These are phyloP conservation scores for Vanessa cardui DNA, from an alignment of 2,888 invertebrate genomes.

Conservation along the genomic window DNA sequence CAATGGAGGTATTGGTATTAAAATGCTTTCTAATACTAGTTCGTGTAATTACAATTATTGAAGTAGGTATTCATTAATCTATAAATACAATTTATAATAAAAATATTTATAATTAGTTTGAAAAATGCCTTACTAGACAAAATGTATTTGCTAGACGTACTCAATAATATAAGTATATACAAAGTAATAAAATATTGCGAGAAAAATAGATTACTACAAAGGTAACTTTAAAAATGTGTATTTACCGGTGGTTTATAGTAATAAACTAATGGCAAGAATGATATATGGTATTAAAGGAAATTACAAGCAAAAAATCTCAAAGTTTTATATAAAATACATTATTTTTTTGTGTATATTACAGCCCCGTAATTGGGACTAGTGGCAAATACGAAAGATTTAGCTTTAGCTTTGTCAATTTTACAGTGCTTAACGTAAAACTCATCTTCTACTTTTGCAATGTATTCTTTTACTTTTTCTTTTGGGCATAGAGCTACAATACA, in stretches of 20 bases:
- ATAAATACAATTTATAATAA: too few species aligned
- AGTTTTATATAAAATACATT: background rate
- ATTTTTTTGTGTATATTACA: constrained; percentile 68
- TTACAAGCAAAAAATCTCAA: constrained; percentile 3
- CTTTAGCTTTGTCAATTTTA: constrained; percentile 77
- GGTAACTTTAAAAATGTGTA: background rate
- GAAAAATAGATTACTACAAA: background rate
- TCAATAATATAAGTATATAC: too few species aligned
- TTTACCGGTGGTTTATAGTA: constrained; percentile 2
- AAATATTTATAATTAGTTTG: too few species aligned
- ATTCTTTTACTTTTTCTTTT: constrained; percentile 84
- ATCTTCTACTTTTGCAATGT: constrained; percentile 86
- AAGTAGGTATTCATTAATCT: too few species aligned
- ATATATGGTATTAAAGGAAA: background rate
- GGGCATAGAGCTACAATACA: constrained; percentile 94
- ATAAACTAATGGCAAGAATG: constrained; percentile 1
- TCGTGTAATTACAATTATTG: too few species aligned
- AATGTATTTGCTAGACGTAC: too few species aligned
- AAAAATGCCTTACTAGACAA: too few species aligned
- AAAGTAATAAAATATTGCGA: too few species aligned
- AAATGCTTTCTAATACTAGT: too few species aligned
- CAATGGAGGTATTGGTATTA: too few species aligned
- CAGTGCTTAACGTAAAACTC: constrained; percentile 86
- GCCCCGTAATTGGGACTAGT: constrained; percentile 88
- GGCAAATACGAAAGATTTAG: constrained; percentile 86